phyloP scores from a whole-genome alignment of 1,140 invertebrate genomes.

The Pseudachorutes palmiensis region DNA sequence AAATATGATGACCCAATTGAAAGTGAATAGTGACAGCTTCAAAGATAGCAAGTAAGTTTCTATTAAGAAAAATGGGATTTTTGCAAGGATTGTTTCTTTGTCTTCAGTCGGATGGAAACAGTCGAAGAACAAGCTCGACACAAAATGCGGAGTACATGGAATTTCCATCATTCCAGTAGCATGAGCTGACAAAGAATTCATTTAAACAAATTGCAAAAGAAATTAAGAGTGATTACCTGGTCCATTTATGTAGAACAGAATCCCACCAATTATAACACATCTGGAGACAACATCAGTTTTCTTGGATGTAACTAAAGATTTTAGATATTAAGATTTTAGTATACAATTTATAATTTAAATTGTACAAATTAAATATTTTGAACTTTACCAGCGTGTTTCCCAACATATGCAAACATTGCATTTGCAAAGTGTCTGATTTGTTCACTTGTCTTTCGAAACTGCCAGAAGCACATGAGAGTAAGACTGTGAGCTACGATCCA shows the following conservation, averaged over 20 bases:
- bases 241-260: neutral
- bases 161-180: neutral
- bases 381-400: neutral
- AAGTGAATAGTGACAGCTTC: neutral
- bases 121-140: neutral
- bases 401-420: neutral
- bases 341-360: neutral
- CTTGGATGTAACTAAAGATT: neutral
- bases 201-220: neutral
- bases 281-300: neutral
- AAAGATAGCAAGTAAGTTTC: constrained; percentile 3
- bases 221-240: neutral
- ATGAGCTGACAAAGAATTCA: neutral
- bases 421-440: neutral
- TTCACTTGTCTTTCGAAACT: neutral
- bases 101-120: neutral
- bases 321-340: neutral
- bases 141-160: constrained; percentile 14
- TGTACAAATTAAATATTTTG: neutral
- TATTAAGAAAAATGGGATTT: constrained; percentile 6
- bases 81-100: neutral
- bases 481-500: neutral
- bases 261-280: neutral
- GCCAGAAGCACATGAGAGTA: neutral
- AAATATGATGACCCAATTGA: constrained; percentile 5